Evolutionary conservation across 2,797 vertebrate species (phyloP).

Genomic region (Tachyglossus aculeatus): DNA sequence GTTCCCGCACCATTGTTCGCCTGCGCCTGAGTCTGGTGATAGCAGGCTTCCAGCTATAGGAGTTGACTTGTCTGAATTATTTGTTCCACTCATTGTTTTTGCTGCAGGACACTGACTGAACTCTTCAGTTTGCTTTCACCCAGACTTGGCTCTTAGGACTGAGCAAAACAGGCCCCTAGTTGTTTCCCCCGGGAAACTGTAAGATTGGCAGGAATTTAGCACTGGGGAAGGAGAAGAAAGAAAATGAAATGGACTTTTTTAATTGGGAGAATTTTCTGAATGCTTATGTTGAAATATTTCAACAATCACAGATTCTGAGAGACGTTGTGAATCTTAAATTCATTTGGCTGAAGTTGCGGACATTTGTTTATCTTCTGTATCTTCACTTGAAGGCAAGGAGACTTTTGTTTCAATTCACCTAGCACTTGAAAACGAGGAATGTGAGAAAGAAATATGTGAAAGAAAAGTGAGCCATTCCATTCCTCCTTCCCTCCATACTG

Average conservation of each 20-base stretch:
- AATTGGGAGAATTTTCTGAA: too few species aligned
- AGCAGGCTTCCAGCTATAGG: conserved; percentile 74
- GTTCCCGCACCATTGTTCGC: conserved; percentile 47
- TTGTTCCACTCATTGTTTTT: conserved; percentile 74
- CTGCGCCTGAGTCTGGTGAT: conserved; percentile 80
- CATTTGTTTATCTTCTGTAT: background rate
- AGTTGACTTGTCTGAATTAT: conserved; percentile 74
- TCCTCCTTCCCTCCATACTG: accelerated
- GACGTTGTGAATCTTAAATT: too few species aligned
- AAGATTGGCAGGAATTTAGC: too few species aligned
- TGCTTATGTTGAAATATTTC: too few species aligned
- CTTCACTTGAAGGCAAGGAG: background rate
- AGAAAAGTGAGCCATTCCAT: background rate
- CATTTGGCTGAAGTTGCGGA: accelerated
- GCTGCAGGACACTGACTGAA: conserved; percentile 66
- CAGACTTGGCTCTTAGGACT: conserved; percentile 24
- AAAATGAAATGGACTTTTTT: too few species aligned
- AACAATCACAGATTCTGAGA: too few species aligned
- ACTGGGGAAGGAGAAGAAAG: too few species aligned
- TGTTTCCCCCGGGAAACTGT: too few species aligned
- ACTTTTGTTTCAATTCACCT: accelerated
- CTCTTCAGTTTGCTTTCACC: conserved; percentile 62
- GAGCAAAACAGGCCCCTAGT: background rate
- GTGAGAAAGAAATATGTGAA: background rate
- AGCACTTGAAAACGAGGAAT: accelerated